A percentile compares a stretch with the other conserved stretches of the same genome.
Conservation (phyloP, 2,888 invertebrate genomes). For the Dynastes tityus region DNA sequence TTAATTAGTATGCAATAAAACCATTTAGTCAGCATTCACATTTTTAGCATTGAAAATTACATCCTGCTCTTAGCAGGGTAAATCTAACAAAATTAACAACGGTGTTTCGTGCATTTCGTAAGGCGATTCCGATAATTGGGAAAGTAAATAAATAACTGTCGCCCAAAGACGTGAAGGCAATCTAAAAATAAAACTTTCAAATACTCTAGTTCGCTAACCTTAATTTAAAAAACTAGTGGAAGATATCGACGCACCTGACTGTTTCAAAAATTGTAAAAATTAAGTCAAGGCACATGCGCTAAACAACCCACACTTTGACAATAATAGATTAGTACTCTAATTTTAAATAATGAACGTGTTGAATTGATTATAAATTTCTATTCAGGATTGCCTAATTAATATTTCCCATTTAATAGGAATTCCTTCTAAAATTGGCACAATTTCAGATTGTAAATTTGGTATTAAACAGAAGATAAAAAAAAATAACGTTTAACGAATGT, state of each 20-base stretch:
- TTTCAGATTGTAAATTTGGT: too few species aligned
- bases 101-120: not conserved
- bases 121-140: constrained; percentile 11
- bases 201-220: constrained; percentile 1
- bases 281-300: not conserved
- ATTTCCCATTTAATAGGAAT: too few species aligned
- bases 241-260: not conserved
- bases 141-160: constrained; percentile 14
- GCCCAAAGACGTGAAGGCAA: not conserved
- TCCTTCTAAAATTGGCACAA: too few species aligned
- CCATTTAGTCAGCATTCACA: not conserved
- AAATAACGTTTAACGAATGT: too few species aligned
- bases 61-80: not conserved
- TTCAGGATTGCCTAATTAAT: too few species aligned
- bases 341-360: too few species aligned
- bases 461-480: too few species aligned
- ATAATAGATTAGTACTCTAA: too few species aligned
- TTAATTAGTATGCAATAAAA: constrained; percentile 5
- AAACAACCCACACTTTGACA: too few species aligned
- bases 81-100: constrained; percentile 7
- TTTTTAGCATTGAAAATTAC: not conserved
- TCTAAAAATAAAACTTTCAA: constrained; percentile 7
- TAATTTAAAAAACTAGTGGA: not conserved
- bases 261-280: not conserved
- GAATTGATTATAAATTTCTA: too few species aligned